phyloP scores from a whole-genome alignment of 2,797 vertebrate genomes.

The Aplochiton taeniatus region DNA sequence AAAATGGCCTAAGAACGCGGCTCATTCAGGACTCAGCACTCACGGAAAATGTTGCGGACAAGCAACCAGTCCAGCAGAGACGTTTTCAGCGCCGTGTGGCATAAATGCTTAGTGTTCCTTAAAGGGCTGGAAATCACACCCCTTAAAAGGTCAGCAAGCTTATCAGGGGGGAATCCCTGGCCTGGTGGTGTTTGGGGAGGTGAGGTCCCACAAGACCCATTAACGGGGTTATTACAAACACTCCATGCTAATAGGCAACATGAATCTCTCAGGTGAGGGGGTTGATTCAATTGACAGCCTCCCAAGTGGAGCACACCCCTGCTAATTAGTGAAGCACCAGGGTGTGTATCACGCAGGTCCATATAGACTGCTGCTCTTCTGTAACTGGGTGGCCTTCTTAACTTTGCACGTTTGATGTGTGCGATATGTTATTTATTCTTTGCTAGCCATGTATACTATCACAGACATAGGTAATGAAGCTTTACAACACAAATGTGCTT shows the following conservation, averaged over 20 bases:
- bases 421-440: too few relatives aligned
- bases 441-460: too few relatives aligned
- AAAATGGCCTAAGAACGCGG: too few relatives aligned
- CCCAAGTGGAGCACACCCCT: constrained; percentile 59
- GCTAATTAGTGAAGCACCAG: constrained; percentile 60
- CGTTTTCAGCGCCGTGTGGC: too few relatives aligned
- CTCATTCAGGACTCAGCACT: too few relatives aligned
- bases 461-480: not conserved
- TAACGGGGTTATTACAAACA: constrained; percentile 70
- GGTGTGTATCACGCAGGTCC: not conserved
- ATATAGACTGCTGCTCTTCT: not conserved
- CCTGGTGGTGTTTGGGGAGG: constrained; percentile 46
- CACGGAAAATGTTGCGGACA: too few relatives aligned
- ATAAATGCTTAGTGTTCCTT: too few relatives aligned
- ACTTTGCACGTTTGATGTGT: too few relatives aligned
- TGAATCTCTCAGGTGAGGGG: constrained; percentile 72
- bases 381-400: too few relatives aligned
- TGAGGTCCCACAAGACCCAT: constrained; percentile 60
- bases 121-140: too few relatives aligned
- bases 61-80: too few relatives aligned
- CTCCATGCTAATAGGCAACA: constrained; percentile 61
- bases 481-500: not conserved
- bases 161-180: constrained; percentile 19
- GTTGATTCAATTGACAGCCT: constrained; percentile 66
- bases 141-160: not conserved